Percentiles rank a stretch among this genome's conserved stretches.
phyloP scores from a whole-genome alignment of 2,888 invertebrate species.

The Diachrysia chrysitis region DNA sequence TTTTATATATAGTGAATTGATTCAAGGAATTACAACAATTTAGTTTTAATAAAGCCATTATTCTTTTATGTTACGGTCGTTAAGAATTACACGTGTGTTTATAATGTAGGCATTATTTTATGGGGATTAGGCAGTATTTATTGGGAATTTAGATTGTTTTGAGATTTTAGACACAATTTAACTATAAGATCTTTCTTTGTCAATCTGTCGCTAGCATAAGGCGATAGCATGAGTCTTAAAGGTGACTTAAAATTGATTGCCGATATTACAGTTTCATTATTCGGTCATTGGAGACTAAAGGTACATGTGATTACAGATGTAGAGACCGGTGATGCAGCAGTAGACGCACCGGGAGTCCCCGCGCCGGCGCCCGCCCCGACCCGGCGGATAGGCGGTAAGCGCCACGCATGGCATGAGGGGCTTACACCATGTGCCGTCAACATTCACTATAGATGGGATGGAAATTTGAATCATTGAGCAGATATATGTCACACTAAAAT shows the following conservation, averaged over 20 bases:
- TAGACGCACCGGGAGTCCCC: constrained; percentile 62
- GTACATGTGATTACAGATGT: constrained; percentile 78
- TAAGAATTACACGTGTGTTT: not conserved
- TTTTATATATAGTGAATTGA: not conserved
- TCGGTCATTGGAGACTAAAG: constrained; percentile 9
- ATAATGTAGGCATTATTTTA: not conserved
- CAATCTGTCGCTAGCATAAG: too few relatives aligned
- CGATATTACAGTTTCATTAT: too few relatives aligned
- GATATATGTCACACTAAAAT: not conserved
- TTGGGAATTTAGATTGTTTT: not conserved
- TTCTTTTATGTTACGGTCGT: constrained; percentile 5
- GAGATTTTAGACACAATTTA: not conserved
- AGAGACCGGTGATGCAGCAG: constrained; percentile 71
- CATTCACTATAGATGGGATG: not conserved
- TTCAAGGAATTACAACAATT: constrained; percentile 7
- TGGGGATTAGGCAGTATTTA: not conserved
- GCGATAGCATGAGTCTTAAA: too few relatives aligned
- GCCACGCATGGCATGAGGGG: constrained; percentile 67
- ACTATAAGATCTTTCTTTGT: too few relatives aligned
- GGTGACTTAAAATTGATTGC: too few relatives aligned
- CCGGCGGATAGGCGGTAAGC: constrained; percentile 69
- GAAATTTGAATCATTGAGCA: not conserved
- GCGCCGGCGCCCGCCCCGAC: constrained; percentile 55
- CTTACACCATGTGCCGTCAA: constrained; percentile 50
- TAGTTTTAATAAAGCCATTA: not conserved